phyloP scores from a whole-genome alignment of 92 coral and sea anemone genomes.

The Montipora capitata region DNA sequence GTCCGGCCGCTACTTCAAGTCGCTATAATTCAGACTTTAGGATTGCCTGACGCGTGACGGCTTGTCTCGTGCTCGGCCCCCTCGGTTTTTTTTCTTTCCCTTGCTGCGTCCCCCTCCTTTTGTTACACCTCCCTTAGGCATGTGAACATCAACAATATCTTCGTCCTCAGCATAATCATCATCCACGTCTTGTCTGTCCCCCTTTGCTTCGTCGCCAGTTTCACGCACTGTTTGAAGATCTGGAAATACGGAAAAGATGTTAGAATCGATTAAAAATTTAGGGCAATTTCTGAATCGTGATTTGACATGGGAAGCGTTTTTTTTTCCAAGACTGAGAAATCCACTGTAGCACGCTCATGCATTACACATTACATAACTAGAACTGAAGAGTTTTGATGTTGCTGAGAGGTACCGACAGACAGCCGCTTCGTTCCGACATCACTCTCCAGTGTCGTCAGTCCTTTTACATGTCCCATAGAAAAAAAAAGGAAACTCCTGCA shows the following conservation, averaged over 20 bases:
- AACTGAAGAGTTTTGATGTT: too few relatives aligned
- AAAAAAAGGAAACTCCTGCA: too few relatives aligned
- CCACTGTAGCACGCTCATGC: too few relatives aligned
- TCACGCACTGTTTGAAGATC: constrained; percentile 11
- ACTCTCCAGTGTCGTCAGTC: too few relatives aligned
- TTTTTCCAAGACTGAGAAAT: too few relatives aligned
- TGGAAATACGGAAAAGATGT: not conserved
- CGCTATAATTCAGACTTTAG: not conserved
- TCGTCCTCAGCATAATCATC: constrained; percentile 26
- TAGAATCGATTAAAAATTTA: not conserved
- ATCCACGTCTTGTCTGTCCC: not conserved
- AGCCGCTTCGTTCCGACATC: too few relatives aligned
- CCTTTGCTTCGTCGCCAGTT: not conserved
- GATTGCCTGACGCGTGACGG: constrained; percentile 40
- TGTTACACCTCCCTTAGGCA: constrained; percentile 26
- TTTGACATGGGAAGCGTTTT: too few relatives aligned
- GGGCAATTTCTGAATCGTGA: too few relatives aligned
- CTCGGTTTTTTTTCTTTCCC: constrained; percentile 50
- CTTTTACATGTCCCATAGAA: too few relatives aligned
- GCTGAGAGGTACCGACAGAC: too few relatives aligned
- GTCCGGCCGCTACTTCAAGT: not conserved
- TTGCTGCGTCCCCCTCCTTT: constrained; percentile 49
- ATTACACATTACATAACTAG: too few relatives aligned
- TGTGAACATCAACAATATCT: constrained; percentile 40
- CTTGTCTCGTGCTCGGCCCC: constrained; percentile 47